A percentile compares a stretch with the other conserved stretches of the same genome.
phyloP scores from a whole-genome alignment of 2,888 invertebrate genomes.

The Trichopoda pennipes region DNA sequence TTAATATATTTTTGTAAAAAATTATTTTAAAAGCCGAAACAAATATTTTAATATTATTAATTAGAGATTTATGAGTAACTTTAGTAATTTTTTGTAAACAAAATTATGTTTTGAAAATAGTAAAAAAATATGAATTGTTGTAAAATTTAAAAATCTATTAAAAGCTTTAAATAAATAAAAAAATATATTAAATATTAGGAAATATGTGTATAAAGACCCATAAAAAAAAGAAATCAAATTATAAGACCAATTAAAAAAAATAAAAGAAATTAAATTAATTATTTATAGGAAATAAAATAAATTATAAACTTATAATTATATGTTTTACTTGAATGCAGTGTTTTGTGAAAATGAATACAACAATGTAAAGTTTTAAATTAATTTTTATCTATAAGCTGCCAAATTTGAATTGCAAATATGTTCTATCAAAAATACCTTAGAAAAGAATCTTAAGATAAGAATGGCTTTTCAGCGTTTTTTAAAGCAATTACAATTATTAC shows the following conservation, averaged over 20 bases:
- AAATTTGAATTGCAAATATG: too few relatives aligned
- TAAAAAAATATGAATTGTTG: constrained; percentile 52
- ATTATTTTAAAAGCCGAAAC: constrained; percentile 41
- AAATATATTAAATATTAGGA: too few relatives aligned
- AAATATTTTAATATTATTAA: constrained; percentile 27
- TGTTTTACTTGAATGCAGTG: constrained; percentile 29
- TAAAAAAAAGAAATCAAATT: too few relatives aligned
- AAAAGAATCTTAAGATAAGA: too few relatives aligned
- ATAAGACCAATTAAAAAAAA: constrained; percentile 65
- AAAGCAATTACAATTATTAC: too few relatives aligned
- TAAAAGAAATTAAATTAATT: constrained; percentile 65
- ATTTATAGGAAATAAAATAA: constrained; percentile 49
- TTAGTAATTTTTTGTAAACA: constrained; percentile 35
- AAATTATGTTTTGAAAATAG: background rate
- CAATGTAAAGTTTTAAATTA: constrained; percentile 33
- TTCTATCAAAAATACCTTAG: too few relatives aligned
- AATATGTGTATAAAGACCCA: too few relatives aligned
- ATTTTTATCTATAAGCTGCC: too few relatives aligned
- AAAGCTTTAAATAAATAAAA: constrained; percentile 77
- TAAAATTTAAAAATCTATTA: constrained; percentile 76
- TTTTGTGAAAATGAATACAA: constrained; percentile 5
- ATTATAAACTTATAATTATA: constrained; percentile 47
- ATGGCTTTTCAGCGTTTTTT: too few relatives aligned
- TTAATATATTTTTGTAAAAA: constrained; percentile 34
- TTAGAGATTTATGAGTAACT: constrained; percentile 47